Base-by-base conservation (phyloP, 2,797 vertebrate species). In the Rhinatrema bivittatum region DNA sequence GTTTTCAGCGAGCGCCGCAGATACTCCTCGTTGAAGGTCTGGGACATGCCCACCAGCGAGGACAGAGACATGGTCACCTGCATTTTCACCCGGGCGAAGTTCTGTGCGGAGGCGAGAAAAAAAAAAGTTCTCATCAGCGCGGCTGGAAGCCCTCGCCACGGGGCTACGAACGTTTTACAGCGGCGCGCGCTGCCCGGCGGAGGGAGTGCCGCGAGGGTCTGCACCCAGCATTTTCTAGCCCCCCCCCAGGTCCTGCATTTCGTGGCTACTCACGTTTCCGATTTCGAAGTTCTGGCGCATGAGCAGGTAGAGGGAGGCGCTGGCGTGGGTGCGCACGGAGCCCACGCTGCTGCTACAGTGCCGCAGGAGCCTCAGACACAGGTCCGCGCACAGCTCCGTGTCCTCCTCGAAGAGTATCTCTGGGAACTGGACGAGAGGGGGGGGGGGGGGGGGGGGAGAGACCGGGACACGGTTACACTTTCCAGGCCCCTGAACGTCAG, bases 281-380 rank as follows among this genome's bases (percentile, higher is more conserved):
- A 94, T 94, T 75, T 94, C 92, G 25, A 90, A 95, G 73, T 94
- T 94, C 65, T 95, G 92, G 30, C 91, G 87, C 92, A 95, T 95
- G 50, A 95, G 91, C 30, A 94, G 82, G 72, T 95, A 95, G 35
- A 95, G 91, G 0, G 92, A 95, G 29, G 91, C 91, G 1, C 91
- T 93, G 60, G 92, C 91, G 0, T 95, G 92, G 9, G 77, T 81
- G 52, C 92, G 82, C 33, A 91, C 82, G 2, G 81, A 58, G 20
- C 78, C 62, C 25, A 91, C 60, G 4, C 87, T 85, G 38, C 92
- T 94, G 62, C 91, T 84, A 34, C 92, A 95, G 69, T 93, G 92
- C 9, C 92, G 85, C 20, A 95, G 75, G 15, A 95, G 86, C 30
- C 91, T 78, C 44, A 94, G 56, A 54, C 92, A 95, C 17, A 95